Evolutionary conservation across 2,888 invertebrate genomes (phyloP).

Genomic region (Cataglyphis albicans): DNA sequence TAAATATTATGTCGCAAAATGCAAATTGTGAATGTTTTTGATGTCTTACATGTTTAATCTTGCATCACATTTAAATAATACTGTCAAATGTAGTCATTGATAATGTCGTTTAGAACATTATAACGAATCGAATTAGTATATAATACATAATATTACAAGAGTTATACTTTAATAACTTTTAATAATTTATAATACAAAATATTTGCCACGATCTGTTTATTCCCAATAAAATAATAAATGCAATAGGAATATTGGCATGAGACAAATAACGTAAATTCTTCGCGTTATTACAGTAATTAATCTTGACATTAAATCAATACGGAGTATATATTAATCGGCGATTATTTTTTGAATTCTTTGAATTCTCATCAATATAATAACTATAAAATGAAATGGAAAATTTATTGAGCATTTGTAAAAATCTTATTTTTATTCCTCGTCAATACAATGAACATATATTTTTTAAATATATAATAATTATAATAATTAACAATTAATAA

Average conservation of each 20-base stretch:
- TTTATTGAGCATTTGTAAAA: slow-evolving; percentile 15
- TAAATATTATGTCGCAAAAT: background rate
- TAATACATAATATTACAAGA: background rate
- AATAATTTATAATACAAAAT: background rate
- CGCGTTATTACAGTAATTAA: slow-evolving; percentile 31
- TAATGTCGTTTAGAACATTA: background rate
- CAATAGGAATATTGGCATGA: background rate
- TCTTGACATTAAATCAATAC: slow-evolving; percentile 46
- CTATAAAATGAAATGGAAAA: background rate
- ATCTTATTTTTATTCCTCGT: background rate
- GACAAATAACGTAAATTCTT: slow-evolving; percentile 28
- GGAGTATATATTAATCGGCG: slow-evolving; percentile 4
- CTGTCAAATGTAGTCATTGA: background rate
- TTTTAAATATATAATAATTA: background rate
- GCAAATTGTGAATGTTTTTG: slow-evolving; percentile 6
- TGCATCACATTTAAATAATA: background rate
- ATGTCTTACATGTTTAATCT: slow-evolving; percentile 7
- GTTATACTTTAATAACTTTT: background rate
- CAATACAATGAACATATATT: background rate
- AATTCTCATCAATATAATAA: slow-evolving; percentile 17
- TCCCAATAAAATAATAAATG: background rate
- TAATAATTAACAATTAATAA: background rate
- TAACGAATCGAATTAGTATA: background rate
- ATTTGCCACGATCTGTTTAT: background rate
- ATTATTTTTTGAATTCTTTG: too few relatives aligned